Evolutionary conservation across 2,113 vertebrate species (phyloP).

Genomic region (Pterocles burchelli): DNA sequence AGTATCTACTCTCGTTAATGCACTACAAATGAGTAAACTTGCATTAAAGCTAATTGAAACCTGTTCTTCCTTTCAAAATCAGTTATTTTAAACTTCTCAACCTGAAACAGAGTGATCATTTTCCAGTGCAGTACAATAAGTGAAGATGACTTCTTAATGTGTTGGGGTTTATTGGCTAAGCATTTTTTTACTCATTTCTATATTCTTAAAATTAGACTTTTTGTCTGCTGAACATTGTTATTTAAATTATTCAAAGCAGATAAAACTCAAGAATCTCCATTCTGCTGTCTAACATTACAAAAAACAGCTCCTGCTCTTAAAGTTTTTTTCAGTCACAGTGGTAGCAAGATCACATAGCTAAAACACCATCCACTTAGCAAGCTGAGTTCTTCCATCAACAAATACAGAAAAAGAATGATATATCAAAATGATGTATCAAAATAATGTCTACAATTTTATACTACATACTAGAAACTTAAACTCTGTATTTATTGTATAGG

Average conservation of each 20-base stretch:
- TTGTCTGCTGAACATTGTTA: not conserved
- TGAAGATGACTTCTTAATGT: not conserved
- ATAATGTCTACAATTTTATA: constrained; percentile 14
- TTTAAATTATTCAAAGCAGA: not conserved
- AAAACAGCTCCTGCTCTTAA: not conserved
- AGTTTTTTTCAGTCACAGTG: not conserved
- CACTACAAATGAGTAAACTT: not conserved
- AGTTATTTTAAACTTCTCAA: constrained; percentile 36
- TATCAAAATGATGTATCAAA: not conserved
- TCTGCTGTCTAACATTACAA: not conserved
- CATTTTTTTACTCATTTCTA: not conserved
- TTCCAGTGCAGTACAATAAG: not conserved
- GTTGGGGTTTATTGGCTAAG: not conserved
- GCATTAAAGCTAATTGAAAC: constrained; percentile 16
- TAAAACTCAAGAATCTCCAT: not conserved
- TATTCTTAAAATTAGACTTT: not conserved
- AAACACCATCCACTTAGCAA: not conserved
- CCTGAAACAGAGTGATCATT: not conserved
- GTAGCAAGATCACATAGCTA: not conserved
- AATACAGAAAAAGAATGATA: not conserved
- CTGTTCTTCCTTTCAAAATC: constrained; percentile 10
- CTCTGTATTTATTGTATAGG: not conserved
- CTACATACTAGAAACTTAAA: constrained; percentile 8
- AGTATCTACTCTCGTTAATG: not conserved
- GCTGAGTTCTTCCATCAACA: not conserved